Evolutionary conservation across 2,113 vertebrate species (phyloP), one percentile per base, ranked within the genome.

Genomic region (Boulengeromyrus knoepffleri): DNA sequence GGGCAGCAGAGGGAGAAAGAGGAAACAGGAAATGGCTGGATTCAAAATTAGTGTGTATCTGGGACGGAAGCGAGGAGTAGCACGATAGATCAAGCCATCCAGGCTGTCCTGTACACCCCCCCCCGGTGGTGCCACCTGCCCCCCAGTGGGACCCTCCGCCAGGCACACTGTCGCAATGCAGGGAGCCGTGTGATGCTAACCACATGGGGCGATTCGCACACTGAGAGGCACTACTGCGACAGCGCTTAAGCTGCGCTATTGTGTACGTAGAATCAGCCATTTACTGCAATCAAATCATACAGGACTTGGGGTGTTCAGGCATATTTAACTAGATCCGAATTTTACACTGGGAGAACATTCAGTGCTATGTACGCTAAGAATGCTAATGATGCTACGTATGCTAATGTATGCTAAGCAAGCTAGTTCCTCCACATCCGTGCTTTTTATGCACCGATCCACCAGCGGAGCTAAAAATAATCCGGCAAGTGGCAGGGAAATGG

Each of bases 171-270:
- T n/a, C 19, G 4, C 88, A 77, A 53, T 56, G 36, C 70, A 45
- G 88, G 49, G 49, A 83, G 70, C 88, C 42, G 36, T 83, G 74
- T 89, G 36, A 89, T 56, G 74, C 74, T 80, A 80, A 56, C 74
- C 88, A 56, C 74, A 83, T 89, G 88, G 88, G 74, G 46, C 50
- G 17, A 19, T 89, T 46, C 36, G 39, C 31, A n/a, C 21, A n/a
- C 88, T 42, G 88, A 5, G 15, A 12, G 45, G 45, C n/a, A 31
- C 15, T 3, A 24, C 87, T 12, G 17, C 24, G 7, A 9, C 45
- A 50, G 10, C 4, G 15, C 46, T 86, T 9, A 86, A 49, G 84
- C 84, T 27, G 13, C 3, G 7, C 46, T 49, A 31, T 31, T 12
- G 3, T 27, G 46, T 45, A 24, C 17, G 19, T 47, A 85, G 46